Base-by-base conservation (phyloP, 2,888 invertebrate species). In the Nasonia oneida region DNA sequence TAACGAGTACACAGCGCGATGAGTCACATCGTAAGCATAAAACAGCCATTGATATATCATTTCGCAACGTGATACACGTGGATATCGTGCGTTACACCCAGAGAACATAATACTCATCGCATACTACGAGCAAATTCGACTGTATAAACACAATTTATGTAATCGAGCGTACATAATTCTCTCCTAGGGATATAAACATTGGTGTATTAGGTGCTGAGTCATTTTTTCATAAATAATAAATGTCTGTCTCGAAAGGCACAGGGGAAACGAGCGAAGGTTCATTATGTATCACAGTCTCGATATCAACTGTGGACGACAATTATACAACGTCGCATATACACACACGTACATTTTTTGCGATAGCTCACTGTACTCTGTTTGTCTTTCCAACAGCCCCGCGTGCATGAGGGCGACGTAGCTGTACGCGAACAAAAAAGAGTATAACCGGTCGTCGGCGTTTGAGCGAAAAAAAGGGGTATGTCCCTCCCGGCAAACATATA, bases 131-230 rank as follows among this genome's bases (percentile, higher is more conserved):
- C 12, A 29, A 67, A 67, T 33, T 67, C 57, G 57, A 61, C 57
- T 61, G 18, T 67, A 67, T 33, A 67, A 67, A 29, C 15, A 67
- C 33, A 67, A 47, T 78, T 78, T 47, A 67, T 67, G 8, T 15
- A 67, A 42, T 42, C 33, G 64, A 78, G 42, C 14, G n/a, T 76
- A 76, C 14, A 39, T 76, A 76, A 76, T 76, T 76, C 61, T 57
- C 39, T 76, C 57, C 37, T n/a, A 53, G 57, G 57, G 57, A n/a
- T 39, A 33, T 76, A 61, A 18, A 61, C 23, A 61, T 61, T 61
- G 33, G 33, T 67, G 67, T 67, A 15, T 67, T 67, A 67, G 67
- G 67, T 67, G 67, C 67, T 67, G 67, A 67, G 67, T 29, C 67
- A 67, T 33, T 67, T 67, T 67, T 29, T 29, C 33, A 67, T n/a